Conservation (phyloP, 2,888 invertebrate species). For the Malthinus flaveolus region DNA sequence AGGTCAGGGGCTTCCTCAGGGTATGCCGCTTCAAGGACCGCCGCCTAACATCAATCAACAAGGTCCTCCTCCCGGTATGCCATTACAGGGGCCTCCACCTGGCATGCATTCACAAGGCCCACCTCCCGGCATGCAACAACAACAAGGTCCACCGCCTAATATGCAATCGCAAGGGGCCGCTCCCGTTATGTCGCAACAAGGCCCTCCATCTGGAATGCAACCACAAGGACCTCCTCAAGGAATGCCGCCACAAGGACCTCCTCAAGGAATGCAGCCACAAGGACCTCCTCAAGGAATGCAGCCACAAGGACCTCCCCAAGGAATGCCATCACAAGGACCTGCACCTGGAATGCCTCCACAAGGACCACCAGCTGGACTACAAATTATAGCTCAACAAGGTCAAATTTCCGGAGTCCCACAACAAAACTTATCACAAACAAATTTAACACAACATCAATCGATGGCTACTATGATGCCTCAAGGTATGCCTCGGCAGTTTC, state of each 20-base stretch:
- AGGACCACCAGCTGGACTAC: slow-evolving; percentile 25
- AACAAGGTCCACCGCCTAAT: slow-evolving; percentile 27
- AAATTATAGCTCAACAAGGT: slow-evolving; percentile 4
- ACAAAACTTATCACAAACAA: slow-evolving; percentile 18
- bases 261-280: slow-evolving; percentile 34
- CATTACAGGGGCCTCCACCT: slow-evolving; percentile 27
- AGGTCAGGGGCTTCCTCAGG: slow-evolving; percentile 27
- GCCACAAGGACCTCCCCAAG: slow-evolving; percentile 8
- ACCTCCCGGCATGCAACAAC: slow-evolving; percentile 33
- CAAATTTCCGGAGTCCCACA: slow-evolving; percentile 16
- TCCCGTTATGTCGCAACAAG: slow-evolving; percentile 28
- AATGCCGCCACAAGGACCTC: slow-evolving; percentile 38
- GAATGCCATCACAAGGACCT: slow-evolving; percentile 22
- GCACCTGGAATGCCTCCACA: slow-evolving; percentile 31
- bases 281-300: slow-evolving; percentile 25
- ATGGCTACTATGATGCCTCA: slow-evolving; percentile 25
- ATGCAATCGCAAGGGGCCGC: slow-evolving; percentile 5
- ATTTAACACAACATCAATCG: background rate
- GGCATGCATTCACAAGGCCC: slow-evolving; percentile 37
- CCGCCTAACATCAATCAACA: slow-evolving; percentile 33
- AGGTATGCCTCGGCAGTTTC: slow-evolving; percentile 25
- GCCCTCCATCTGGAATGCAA: slow-evolving; percentile 32
- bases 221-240: slow-evolving; percentile 27
- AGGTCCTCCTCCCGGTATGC: slow-evolving; percentile 26
- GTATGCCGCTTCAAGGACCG: slow-evolving; percentile 31